Evolutionary conservation across 2,888 invertebrate species (phyloP), one percentile per base, ranked within the genome.

Genomic region (Drosophila gaucha): DNA sequence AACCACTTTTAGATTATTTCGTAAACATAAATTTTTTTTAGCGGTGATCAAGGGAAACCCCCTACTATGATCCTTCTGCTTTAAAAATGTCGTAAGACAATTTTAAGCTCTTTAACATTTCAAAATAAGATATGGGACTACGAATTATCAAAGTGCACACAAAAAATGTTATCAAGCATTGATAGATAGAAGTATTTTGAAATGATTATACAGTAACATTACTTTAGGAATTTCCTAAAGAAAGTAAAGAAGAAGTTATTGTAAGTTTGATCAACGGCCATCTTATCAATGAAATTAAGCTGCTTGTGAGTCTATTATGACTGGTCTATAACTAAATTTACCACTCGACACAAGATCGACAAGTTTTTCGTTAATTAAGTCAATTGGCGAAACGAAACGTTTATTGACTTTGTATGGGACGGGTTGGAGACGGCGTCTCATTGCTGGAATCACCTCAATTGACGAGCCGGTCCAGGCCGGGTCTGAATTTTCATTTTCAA

Each of bases 331-430:
- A 9, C 20, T 50, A 33, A 14, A 56, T 33, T 28, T 18, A 14
- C 24, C 24, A 52, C 20, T 24, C 28, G 22, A 24, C 43, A 39
- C 33, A 38, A 38, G 46, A 18, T 49, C 26, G 14, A 9, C 8
- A 30, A 33, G 31, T 31, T 36, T 26, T 20, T 41, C 5, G 24
- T 35, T 51, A 72, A 83, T 79, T 70, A 77, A 80, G 72, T 74
- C 68, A 83, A 72, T 82, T 86, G 68, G 63, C 55, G 46, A 74
- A 69, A 69, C 55, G 20, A 57, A 73, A 76, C 65, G 66, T 69
- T 71, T 79, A 67, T 69, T 79, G 67, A 64, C 62, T 64, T 67
- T 69, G 70, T 57, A 56, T 62, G 63, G 54, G 26, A 44, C 38
- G 51, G 20, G 16, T 35, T 49, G 49, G 43, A 18, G 35, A 41